Evolutionary conservation across 2,113 vertebrate species (phyloP).

Genomic region (Albula goreensis): DNA sequence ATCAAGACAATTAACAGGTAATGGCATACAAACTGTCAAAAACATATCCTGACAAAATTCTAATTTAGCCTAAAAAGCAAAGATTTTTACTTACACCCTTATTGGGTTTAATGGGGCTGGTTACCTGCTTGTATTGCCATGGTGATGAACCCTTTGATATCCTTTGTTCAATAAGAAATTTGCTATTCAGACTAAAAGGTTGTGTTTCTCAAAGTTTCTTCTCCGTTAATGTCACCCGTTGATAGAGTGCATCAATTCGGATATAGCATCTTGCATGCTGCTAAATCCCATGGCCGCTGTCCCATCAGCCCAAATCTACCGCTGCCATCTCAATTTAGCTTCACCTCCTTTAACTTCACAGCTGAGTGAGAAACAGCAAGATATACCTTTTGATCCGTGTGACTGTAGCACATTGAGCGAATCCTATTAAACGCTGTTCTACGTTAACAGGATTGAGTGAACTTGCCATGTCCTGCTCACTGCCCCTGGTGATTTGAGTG

Average conservation of each 20-base stretch:
- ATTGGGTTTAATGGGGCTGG: background rate
- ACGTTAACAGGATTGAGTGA: slow-evolving; percentile 73
- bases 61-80: background rate
- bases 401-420: slow-evolving; percentile 48
- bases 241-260: background rate
- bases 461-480: slow-evolving; percentile 54
- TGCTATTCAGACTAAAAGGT: too few relatives aligned
- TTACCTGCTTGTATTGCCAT: background rate
- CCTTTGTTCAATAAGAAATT: background rate
- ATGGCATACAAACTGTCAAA: background rate
- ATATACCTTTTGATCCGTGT: background rate
- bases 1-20: too few relatives aligned
- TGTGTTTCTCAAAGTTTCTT: too few relatives aligned
- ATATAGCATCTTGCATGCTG: background rate
- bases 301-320: background rate
- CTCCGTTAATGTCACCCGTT: background rate
- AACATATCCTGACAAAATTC: too few relatives aligned
- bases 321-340: background rate
- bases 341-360: too few relatives aligned
- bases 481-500: slow-evolving; percentile 63
- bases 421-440: slow-evolving; percentile 77
- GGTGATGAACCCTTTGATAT: background rate
- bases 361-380: background rate
- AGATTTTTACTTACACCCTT: background rate
- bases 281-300: background rate